phyloP scores from a whole-genome alignment of 2,113 vertebrate species.

The Paralichthys olivaceus region DNA sequence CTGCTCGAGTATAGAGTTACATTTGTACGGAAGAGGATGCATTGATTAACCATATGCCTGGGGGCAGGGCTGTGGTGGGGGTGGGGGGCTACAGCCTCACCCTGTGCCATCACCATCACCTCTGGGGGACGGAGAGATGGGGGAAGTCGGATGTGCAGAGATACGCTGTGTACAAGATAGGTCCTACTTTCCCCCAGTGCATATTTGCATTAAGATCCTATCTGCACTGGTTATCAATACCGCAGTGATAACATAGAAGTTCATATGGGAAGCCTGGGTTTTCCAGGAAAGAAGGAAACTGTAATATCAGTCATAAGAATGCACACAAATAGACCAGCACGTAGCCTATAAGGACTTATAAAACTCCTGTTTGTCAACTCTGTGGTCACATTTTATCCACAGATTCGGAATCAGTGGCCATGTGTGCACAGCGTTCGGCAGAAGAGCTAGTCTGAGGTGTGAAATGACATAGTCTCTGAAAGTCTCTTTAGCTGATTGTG shows the following conservation, averaged over 20 bases:
- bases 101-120: constrained; percentile 33
- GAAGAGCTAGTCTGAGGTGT: constrained; percentile 20
- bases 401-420: constrained; percentile 14
- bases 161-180: constrained; percentile 16
- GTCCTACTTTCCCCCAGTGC: constrained; percentile 45
- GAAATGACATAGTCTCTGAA: constrained; percentile 5
- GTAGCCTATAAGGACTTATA: background rate
- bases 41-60: constrained; percentile 77
- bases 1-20: constrained; percentile 73
- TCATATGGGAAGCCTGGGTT: constrained; percentile 31
- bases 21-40: constrained; percentile 60
- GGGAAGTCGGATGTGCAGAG: constrained; percentile 33
- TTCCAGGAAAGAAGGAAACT: constrained; percentile 53
- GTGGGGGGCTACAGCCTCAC: constrained; percentile 31
- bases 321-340: constrained; percentile 15
- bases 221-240: constrained; percentile 40
- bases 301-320: constrained; percentile 23
- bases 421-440: constrained; percentile 18
- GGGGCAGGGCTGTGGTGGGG: constrained; percentile 26
- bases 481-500: constrained; percentile 27
- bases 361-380: constrained; percentile 1
- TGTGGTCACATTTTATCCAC: constrained; percentile 15
- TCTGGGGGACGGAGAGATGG: constrained; percentile 35
- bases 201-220: constrained; percentile 59
- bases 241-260: constrained; percentile 25